These are phyloP conservation scores for Acleris cristana DNA, from an alignment of 2,888 invertebrate species.

Conservation along the genomic window DNA sequence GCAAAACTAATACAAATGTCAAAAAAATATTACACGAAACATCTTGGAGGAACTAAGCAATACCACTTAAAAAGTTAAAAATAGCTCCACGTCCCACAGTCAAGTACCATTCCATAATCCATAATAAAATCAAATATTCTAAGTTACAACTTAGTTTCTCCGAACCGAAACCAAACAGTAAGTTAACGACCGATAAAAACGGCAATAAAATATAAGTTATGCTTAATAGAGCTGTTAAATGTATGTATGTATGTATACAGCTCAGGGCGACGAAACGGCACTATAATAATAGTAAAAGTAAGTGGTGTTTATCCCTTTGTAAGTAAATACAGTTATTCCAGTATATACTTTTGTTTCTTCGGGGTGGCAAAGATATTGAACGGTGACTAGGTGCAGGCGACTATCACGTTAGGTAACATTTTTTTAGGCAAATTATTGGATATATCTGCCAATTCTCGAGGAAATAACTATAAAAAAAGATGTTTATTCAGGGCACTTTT, in stretches of 20 bases:
- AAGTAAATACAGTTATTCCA: not conserved
- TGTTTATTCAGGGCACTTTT: no score
- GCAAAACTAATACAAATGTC: no score
- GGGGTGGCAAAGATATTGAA: no score
- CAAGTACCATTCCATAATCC: conserved; percentile 21
- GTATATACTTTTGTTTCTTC: no score
- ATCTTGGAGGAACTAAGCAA: no score
- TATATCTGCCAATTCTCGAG: no score
- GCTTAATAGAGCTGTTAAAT: conserved; percentile 53
- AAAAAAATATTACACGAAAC: no score
- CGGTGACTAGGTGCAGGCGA: no score
- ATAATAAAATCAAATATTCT: conserved; percentile 29
- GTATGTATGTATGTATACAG: conserved; percentile 29
- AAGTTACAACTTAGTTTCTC: conserved; percentile 40
- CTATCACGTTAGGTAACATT: no score
- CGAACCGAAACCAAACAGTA: conserved; percentile 40
- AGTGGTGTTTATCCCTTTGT: conserved; percentile 3
- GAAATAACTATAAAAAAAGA: no score
- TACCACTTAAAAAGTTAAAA: not conserved
- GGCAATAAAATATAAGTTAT: conserved; percentile 56
- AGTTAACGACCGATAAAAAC: conserved; percentile 56
- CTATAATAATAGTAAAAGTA: conserved; percentile 43
- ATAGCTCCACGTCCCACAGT: not conserved
- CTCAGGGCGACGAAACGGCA: conserved; percentile 41
- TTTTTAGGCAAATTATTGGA: no score